Evolutionary conservation across 1,140 invertebrate species (phyloP).

Genomic region (Pseudoatta argentina): DNA sequence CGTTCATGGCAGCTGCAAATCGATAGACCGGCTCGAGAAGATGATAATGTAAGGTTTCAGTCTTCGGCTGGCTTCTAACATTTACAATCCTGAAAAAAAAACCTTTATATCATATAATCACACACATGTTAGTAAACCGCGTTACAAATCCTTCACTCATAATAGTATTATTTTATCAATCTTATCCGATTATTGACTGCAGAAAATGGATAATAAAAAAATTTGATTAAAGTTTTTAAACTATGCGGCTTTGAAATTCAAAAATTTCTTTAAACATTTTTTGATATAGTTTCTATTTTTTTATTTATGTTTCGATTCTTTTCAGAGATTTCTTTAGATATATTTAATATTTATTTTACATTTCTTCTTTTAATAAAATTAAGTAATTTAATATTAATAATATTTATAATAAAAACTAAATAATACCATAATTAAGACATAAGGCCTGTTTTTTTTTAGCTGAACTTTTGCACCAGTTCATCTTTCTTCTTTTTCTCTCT

Average conservation of each 20-base stretch:
- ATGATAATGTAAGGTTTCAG: neutral
- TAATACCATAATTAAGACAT: no score
- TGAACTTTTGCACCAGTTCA: no score
- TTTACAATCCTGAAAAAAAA: neutral
- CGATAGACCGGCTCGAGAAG: conserved; percentile 34
- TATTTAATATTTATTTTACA: conserved; percentile 4
- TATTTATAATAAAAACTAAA: neutral
- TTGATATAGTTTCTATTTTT: neutral
- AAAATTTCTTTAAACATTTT: neutral
- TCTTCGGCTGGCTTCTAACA: neutral
- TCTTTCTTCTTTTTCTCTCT: no score
- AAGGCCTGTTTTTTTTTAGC: no score
- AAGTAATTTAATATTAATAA: neutral
- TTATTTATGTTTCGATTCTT: neutral
- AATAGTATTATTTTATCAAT: conserved; percentile 10
- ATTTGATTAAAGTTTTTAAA: neutral
- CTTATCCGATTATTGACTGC: neutral
- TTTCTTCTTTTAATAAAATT: neutral
- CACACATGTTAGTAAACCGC: neutral
- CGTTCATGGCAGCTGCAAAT: neutral
- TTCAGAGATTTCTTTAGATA: neutral
- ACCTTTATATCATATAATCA: neutral
- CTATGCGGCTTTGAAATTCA: neutral
- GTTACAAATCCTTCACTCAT: neutral
- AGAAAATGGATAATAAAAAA: neutral